Conservation (phyloP, 2,888 invertebrate genomes). For the Drosophila mimetica region DNA sequence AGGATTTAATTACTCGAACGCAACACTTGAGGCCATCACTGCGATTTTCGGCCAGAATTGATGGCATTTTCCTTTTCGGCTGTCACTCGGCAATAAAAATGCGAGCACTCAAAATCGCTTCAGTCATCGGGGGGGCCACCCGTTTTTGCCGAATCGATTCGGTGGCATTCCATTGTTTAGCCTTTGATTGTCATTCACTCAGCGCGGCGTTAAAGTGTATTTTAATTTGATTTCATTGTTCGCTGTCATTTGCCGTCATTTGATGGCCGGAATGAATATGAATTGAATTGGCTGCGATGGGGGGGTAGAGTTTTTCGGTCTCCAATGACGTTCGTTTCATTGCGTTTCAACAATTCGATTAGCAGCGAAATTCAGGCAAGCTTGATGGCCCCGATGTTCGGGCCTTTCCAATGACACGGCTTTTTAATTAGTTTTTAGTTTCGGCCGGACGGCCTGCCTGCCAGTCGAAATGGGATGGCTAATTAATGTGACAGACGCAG, state of each 20-base stretch:
- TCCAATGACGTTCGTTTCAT: slow-evolving; percentile 67
- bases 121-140: background rate
- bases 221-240: slow-evolving; percentile 79
- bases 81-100: slow-evolving; percentile 34
- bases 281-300: slow-evolving; percentile 58
- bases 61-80: slow-evolving; percentile 34
- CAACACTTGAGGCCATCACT: slow-evolving; percentile 57
- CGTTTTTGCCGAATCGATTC: slow-evolving; percentile 28
- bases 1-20: slow-evolving; percentile 63
- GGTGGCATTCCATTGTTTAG: slow-evolving; percentile 67
- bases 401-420: slow-evolving; percentile 57
- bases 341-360: slow-evolving; percentile 67
- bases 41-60: slow-evolving; percentile 50
- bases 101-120: slow-evolving; percentile 16
- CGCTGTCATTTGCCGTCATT: slow-evolving; percentile 66
- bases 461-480: slow-evolving; percentile 46
- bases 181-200: slow-evolving; percentile 76
- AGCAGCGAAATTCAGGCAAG: slow-evolving; percentile 37
- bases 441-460: slow-evolving; percentile 17
- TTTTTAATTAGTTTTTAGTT: slow-evolving; percentile 76
- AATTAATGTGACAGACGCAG: slow-evolving; percentile 77
- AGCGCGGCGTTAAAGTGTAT: slow-evolving; percentile 71
- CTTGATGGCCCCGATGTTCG: slow-evolving; percentile 20
- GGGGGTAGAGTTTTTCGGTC: slow-evolving; percentile 7
- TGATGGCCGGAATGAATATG: slow-evolving; percentile 73